phyloP scores from a whole-genome alignment of 2,888 invertebrate species.

The Pandemis heparana region DNA sequence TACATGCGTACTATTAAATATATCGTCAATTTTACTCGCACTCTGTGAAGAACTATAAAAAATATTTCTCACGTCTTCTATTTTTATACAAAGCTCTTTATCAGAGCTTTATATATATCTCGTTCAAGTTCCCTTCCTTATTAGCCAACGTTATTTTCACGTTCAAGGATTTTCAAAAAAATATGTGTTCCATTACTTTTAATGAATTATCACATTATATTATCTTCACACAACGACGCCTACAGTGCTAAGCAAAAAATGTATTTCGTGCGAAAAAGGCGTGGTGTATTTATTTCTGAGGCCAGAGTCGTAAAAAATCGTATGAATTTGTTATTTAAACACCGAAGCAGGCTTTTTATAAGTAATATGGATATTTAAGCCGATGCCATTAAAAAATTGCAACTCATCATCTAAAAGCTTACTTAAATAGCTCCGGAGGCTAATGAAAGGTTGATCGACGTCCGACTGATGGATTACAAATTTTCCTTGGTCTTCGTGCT shows the following conservation, averaged over 20 bases:
- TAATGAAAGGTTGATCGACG: slow-evolving; percentile 45
- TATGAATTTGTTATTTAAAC: slow-evolving; percentile 27
- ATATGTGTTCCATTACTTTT: slow-evolving; percentile 20
- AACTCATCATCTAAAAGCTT: slow-evolving; percentile 51
- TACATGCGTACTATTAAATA: background rate
- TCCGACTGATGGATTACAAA: slow-evolving; percentile 43
- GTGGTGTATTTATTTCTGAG: slow-evolving; percentile 22
- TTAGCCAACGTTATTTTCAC: slow-evolving; percentile 18
- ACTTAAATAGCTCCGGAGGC: slow-evolving; percentile 45
- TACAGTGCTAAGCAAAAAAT: slow-evolving; percentile 24
- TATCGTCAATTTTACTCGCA: background rate
- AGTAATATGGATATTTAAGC: slow-evolving; percentile 29
- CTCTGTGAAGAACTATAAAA: background rate
- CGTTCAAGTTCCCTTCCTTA: slow-evolving; percentile 8
- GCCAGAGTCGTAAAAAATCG: slow-evolving; percentile 18
- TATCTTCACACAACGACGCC: slow-evolving; percentile 25
- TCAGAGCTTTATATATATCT: slow-evolving; percentile 2
- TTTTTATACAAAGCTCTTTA: slow-evolving; percentile 8
- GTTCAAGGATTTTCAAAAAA: slow-evolving; percentile 13
- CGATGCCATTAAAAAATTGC: slow-evolving; percentile 42
- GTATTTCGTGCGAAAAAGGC: slow-evolving; percentile 26
- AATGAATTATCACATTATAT: slow-evolving; percentile 35
- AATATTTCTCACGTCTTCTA: background rate
- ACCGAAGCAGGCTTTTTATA: slow-evolving; percentile 17
- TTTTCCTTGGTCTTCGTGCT: slow-evolving; percentile 35